phyloP scores from a whole-genome alignment of 1,140 invertebrate genomes.

The Conopomorpha cramerella region DNA sequence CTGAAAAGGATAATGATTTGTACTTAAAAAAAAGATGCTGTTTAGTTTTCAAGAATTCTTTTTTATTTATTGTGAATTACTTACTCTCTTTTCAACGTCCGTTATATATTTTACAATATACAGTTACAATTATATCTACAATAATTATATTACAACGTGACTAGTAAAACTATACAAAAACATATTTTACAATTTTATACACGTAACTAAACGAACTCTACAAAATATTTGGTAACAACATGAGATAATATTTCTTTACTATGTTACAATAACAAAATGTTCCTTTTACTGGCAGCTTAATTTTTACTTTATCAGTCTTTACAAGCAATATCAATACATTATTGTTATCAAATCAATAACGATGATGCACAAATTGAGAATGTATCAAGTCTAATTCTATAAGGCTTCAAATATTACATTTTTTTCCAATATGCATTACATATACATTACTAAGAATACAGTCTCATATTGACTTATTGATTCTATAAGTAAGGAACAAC shows the following conservation, averaged over 20 bases:
- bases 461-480: no score
- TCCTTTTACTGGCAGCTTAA: slow-evolving; percentile 42
- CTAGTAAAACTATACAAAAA: slow-evolving; percentile 39
- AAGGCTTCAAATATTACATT: no score
- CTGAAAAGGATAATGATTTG: no score
- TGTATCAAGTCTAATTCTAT: slow-evolving; percentile 4
- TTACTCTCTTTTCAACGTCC: no score
- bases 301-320: slow-evolving; percentile 50
- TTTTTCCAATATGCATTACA: slow-evolving; percentile 11
- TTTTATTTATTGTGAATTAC: no score
- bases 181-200: slow-evolving; percentile 16
- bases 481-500: no score
- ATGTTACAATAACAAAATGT: slow-evolving; percentile 5
- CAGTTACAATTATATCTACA: no score
- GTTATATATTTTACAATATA: no score
- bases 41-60: no score
- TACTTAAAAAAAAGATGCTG: no score
- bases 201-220: no score
- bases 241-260: slow-evolving; percentile 18
- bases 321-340: slow-evolving; percentile 32
- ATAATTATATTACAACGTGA: slow-evolving; percentile 51
- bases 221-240: slow-evolving; percentile 59
- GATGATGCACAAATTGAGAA: neutral
- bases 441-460: slow-evolving; percentile 25
- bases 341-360: neutral